Evolutionary conservation across 2,888 invertebrate species (phyloP).

Genomic region (Melikaiella ostensackeni): DNA sequence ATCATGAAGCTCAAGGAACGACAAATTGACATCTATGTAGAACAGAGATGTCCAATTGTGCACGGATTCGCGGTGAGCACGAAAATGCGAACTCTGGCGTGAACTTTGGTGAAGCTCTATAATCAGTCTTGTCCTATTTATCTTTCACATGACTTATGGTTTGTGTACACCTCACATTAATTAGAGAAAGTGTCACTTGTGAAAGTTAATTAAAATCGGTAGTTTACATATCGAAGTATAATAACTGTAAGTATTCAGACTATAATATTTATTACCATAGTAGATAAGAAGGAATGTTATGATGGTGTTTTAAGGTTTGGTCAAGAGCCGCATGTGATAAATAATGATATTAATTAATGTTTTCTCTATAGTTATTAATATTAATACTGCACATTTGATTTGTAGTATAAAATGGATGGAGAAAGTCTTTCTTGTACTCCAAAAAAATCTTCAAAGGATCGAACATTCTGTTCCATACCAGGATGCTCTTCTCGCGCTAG

Average conservation of each 20-base stretch:
- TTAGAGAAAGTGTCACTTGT: neutral
- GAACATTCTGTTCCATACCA: neutral
- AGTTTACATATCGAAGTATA: neutral
- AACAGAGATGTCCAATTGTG: too few species aligned
- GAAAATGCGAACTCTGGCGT: neutral
- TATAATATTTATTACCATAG: too few species aligned
- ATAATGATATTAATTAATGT: neutral
- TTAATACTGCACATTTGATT: neutral
- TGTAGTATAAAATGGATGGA: neutral
- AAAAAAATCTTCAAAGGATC: neutral
- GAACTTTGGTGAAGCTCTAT: neutral
- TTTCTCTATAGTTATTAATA: neutral
- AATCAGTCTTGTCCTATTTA: neutral
- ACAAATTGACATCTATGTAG: too few species aligned
- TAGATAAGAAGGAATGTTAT: too few species aligned
- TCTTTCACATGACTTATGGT: slow-evolving; percentile 1
- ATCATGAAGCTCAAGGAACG: too few species aligned
- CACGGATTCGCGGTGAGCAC: slow-evolving; percentile 7
- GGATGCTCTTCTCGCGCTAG: slow-evolving; percentile 7
- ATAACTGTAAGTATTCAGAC: too few species aligned
- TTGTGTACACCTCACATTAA: neutral
- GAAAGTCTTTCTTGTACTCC: neutral
- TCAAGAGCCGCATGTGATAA: too few species aligned
- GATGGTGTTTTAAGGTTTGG: too few species aligned
- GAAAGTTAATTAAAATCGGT: neutral